These are phyloP conservation scores for Pseudomyrmex pallidus DNA, from an alignment of 1,140 invertebrate species.

Conservation along the genomic window DNA sequence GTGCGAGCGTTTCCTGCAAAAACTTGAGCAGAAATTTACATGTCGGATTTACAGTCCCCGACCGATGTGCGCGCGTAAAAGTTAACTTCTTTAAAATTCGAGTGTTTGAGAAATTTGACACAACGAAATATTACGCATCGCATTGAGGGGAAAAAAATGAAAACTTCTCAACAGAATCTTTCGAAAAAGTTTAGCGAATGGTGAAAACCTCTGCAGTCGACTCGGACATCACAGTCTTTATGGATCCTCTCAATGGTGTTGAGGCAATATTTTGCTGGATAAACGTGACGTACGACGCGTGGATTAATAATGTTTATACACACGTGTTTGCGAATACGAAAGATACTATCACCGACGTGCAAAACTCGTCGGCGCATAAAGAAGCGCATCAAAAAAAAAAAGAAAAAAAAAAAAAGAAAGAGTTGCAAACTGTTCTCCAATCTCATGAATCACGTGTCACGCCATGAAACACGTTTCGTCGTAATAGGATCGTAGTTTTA, in stretches of 20 bases:
- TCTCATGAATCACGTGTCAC: constrained; percentile 20
- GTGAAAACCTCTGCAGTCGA: constrained; percentile 23
- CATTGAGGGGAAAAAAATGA: neutral
- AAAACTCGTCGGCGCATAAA: constrained; percentile 34
- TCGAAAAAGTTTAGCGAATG: constrained; percentile 14
- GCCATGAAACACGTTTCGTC: neutral
- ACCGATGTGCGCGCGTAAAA: neutral
- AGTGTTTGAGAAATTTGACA: constrained; percentile 5
- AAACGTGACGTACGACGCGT: constrained; percentile 41
- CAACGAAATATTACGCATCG: neutral
- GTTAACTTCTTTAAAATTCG: neutral
- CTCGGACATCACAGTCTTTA: constrained; percentile 54
- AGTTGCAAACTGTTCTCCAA: neutral
- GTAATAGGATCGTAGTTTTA: constrained; percentile 12
- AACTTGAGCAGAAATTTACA: neutral
- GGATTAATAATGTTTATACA: constrained; percentile 48
- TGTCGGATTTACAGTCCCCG: neutral
- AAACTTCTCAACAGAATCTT: neutral
- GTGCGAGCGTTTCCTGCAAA: neutral
- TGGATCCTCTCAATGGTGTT: constrained; percentile 48
- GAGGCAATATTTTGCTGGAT: constrained; percentile 58
- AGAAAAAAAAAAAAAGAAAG: neutral
- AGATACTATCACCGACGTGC: neutral
- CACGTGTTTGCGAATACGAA: constrained; percentile 39
- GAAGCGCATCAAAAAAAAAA: constrained; percentile 1